phyloP scores from a whole-genome alignment of 2,113 vertebrate species.

The Haplochromis vanheusdeni region DNA sequence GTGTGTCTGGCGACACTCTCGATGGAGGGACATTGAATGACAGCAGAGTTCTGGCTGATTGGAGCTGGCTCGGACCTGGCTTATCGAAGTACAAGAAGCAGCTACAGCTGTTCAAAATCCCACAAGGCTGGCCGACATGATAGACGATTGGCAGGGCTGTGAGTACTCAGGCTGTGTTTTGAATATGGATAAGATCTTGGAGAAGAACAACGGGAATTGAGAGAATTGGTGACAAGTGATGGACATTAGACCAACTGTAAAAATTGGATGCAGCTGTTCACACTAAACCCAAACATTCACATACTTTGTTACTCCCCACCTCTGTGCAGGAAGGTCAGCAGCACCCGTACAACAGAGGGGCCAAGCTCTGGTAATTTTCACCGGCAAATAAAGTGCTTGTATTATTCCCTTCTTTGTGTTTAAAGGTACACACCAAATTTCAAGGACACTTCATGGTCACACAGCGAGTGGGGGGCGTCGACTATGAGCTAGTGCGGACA shows the following conservation, averaged over 20 bases:
- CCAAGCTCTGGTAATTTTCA: background rate
- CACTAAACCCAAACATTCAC: background rate
- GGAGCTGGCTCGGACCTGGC: background rate
- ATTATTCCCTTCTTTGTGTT: accelerated
- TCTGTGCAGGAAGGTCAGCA: background rate
- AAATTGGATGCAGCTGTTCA: background rate
- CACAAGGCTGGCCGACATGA: accelerated
- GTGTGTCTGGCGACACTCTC: background rate
- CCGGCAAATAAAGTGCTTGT: background rate
- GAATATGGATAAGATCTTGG: background rate
- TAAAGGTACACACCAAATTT: background rate
- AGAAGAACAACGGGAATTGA: accelerated
- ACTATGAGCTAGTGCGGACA: background rate
- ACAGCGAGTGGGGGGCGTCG: accelerated
- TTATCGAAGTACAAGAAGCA: accelerated
- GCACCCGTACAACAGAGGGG: background rate
- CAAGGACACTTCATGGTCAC: background rate
- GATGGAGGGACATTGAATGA: background rate
- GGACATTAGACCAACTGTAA: background rate
- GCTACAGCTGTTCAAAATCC: background rate
- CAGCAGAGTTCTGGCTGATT: background rate
- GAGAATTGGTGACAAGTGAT: background rate
- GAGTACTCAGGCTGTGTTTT: background rate
- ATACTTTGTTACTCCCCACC: background rate
- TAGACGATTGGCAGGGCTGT: accelerated